Evolutionary conservation across 1,140 invertebrate species (phyloP), one percentile per base, ranked within the genome.

Genomic region (Plectrocnemia conspersa): DNA sequence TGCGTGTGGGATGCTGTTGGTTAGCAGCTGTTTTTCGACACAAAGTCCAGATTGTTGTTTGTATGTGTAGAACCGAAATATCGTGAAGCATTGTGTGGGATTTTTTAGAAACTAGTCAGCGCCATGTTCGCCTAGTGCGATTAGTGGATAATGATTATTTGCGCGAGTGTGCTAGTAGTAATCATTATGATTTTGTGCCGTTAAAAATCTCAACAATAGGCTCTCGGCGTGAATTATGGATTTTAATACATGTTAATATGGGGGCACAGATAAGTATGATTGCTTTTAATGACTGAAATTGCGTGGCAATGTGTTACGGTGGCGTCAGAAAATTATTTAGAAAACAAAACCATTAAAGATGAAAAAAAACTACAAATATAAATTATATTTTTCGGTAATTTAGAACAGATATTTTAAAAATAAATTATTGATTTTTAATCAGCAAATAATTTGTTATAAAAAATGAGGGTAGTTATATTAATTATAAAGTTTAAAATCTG

Each of bases 11-110:
- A 7, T 16, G 35, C 7, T 10, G 7, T 38, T 38, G 18, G 35
- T 38, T 38, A 38, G 35, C 35, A 38, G 35, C 35, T 38, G 35
- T 16, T 38, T 16, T 38, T 16, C 18, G 35, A 38, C 35, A 38
- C 35, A 38, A 13, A 10, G 18, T 16, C 18, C 35, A 6, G 35
- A 38, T 13, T 38, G 18, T 38, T n/a, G n/a, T n/a, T n/a, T n/a
- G n/a, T n/a, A n/a, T n/a, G n/a, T n/a, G n/a, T n/a, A n/a, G n/a
- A n/a, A n/a, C n/a, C n/a, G n/a, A n/a, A n/a, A n/a, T n/a, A n/a
- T n/a, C n/a, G n/a, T n/a, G n/a, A n/a, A n/a, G n/a, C n/a, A 38
- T 38, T 38, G 18, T 15, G 27, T 6, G 27, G n/a, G 27, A 29
- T 29, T 29, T 7, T 7, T 7, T n/a, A n/a, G 7, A 7, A 7